phyloP scores from a whole-genome alignment of 2,888 invertebrate species.

The Globia sparganii region DNA sequence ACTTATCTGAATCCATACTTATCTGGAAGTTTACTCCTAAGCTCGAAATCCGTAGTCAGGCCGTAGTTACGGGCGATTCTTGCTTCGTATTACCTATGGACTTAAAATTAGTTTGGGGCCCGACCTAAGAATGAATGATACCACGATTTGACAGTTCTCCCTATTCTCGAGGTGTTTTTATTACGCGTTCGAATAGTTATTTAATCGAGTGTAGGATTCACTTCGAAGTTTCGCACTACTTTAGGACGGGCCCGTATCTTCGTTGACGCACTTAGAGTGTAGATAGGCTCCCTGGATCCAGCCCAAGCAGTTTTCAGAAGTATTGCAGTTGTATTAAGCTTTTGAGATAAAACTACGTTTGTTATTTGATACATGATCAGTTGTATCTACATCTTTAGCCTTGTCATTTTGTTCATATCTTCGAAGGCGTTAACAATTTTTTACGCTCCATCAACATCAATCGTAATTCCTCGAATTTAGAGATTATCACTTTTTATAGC shows the following conservation, averaged over 20 bases:
- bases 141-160: not conserved
- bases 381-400: not conserved
- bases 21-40: not conserved
- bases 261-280: not conserved
- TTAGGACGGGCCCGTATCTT: not conserved
- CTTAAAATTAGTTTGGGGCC: not conserved
- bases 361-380: not conserved
- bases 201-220: no score
- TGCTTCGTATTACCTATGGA: no score
- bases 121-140: not conserved
- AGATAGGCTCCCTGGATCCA: not conserved
- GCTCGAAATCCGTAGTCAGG: not conserved
- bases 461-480: conserved; percentile 17
- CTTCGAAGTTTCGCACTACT: not conserved
- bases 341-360: not conserved
- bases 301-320: not conserved
- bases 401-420: not conserved
- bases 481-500: conserved; percentile 31
- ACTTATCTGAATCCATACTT: not conserved
- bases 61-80: no score
- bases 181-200: not conserved
- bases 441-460: conserved; percentile 4
- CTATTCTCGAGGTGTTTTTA: not conserved
- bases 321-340: not conserved
- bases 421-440: not conserved